A percentile compares a stretch with the other conserved stretches of the same genome.
phyloP scores from a whole-genome alignment of 2,888 invertebrate species.

The Mesodorylaimus sp. region DNA sequence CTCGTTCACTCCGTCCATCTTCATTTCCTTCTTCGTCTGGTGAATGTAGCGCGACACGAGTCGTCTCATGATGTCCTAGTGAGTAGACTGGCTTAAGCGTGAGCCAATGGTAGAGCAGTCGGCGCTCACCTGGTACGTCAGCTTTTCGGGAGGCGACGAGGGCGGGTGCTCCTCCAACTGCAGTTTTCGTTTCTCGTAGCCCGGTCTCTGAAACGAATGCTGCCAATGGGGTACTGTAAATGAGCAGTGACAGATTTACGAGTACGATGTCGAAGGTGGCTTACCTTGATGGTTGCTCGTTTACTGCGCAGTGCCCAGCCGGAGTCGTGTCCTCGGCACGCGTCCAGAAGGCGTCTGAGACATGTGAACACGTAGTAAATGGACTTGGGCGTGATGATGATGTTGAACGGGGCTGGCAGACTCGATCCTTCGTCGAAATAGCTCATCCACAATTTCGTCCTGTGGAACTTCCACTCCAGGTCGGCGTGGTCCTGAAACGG shows the following conservation, averaged over 20 bases:
- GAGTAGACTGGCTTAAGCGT: constrained; percentile 11
- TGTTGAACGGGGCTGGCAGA: constrained; percentile 40
- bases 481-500: constrained; percentile 39
- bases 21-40: constrained; percentile 38
- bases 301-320: constrained; percentile 16
- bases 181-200: constrained; percentile 15
- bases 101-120: constrained; percentile 18
- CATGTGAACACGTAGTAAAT: constrained; percentile 25
- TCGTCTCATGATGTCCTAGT: constrained; percentile 37
- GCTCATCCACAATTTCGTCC: constrained; percentile 42
- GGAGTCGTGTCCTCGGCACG: constrained; percentile 23
- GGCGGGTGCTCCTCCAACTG: constrained; percentile 12
- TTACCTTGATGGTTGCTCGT: constrained; percentile 25
- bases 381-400: constrained; percentile 40
- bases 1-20: constrained; percentile 41
- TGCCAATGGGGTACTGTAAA: too few species aligned
- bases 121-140: constrained; percentile 14
- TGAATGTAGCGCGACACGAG: constrained; percentile 38
- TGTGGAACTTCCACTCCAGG: constrained; percentile 42
- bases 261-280: too few species aligned
- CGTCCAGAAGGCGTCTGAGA: constrained; percentile 18
- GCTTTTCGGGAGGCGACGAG: too few species aligned
- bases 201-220: constrained; percentile 8
- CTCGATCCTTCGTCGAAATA: constrained; percentile 42
- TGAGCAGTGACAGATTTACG: too few species aligned